phyloP scores from a whole-genome alignment of 1,140 invertebrate genomes.

The Calephelis virginiensis region DNA sequence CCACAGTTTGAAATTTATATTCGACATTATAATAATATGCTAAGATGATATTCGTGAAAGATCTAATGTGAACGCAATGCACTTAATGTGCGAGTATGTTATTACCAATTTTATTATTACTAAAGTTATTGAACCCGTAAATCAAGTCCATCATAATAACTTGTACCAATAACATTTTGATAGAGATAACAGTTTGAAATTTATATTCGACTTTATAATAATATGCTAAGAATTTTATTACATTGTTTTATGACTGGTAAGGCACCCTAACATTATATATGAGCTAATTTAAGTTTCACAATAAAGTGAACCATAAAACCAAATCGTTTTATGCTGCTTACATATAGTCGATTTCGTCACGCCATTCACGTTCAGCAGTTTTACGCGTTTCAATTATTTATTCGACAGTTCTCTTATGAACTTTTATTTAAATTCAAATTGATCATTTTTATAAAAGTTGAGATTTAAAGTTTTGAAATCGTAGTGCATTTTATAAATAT shows the following conservation, averaged over 20 bases:
- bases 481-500: too few relatives aligned
- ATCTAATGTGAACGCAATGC: too few relatives aligned
- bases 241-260: slow-evolving; percentile 11
- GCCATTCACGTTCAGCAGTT: not conserved
- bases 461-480: too few relatives aligned
- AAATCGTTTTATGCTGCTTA: slow-evolving; percentile 9
- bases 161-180: not conserved
- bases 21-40: slow-evolving; percentile 5
- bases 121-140: not conserved
- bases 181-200: not conserved
- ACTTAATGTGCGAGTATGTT: not conserved
- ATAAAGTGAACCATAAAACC: slow-evolving; percentile 10
- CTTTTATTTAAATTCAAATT: too few relatives aligned
- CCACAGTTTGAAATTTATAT: slow-evolving; percentile 2
- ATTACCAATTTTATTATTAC: not conserved
- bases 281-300: slow-evolving; percentile 13
- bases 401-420: too few relatives aligned
- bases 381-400: slow-evolving; percentile 1
- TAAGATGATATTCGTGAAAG: not conserved
- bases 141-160: slow-evolving; percentile 2
- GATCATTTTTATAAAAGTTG: too few relatives aligned
- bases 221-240: slow-evolving; percentile 12
- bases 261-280: slow-evolving; percentile 7
- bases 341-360: slow-evolving; percentile 6
- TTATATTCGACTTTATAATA: slow-evolving; percentile 7